Evolutionary conservation across 2,888 invertebrate genomes (phyloP), one percentile per base, ranked within the genome.

Genomic region (Drosophila prolongata): DNA sequence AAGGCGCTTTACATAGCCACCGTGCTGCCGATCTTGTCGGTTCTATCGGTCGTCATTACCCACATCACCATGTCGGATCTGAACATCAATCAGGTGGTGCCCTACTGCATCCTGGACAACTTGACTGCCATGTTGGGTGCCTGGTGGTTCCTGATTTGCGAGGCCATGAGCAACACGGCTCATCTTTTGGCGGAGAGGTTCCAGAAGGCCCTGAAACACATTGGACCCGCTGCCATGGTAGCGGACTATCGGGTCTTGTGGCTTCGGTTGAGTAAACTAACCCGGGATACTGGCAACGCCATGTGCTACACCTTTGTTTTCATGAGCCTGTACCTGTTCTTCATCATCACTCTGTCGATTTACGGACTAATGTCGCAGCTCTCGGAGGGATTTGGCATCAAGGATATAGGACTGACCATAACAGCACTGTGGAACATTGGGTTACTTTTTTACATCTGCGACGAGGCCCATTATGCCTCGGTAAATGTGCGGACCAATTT

Each of bases 291-390:
- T 0, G 95, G 95, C 66, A 94, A 94, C 47, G 94, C 95, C 3
- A 94, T 94, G 77, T 95, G 95, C 81, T 95, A 95, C 80, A 94
- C 95, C 0, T 94, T 95, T 75, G 95, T 95, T 2, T 95, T 95
- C 79, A 92, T 95, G 62, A 95, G 94, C 83, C 92, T 95, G 4
- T 95, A 95, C 88, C 92, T 96, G 11, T 96, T 96, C 87, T 93
- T 95, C 11, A 95, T 95, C 65, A 95, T 96, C 56, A 96, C 95
- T 0, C 90, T 96, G n/a, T 95, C 95, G 0, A 95, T 96, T 79
- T 96, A 96, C 79, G 95, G 96, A 0, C 92, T 96, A 2, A 93
- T 96, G 89, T 95, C 95, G 11, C 95, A 95, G 90, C 94, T 96
- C 24, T 95, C 95, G 34, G 95, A 94, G 67, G 95, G 96, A 0